Percentiles rank a stretch among this genome's conserved stretches.
Conservation (phyloP, 2,113 vertebrate species). For the Tachuris rubrigastra region DNA sequence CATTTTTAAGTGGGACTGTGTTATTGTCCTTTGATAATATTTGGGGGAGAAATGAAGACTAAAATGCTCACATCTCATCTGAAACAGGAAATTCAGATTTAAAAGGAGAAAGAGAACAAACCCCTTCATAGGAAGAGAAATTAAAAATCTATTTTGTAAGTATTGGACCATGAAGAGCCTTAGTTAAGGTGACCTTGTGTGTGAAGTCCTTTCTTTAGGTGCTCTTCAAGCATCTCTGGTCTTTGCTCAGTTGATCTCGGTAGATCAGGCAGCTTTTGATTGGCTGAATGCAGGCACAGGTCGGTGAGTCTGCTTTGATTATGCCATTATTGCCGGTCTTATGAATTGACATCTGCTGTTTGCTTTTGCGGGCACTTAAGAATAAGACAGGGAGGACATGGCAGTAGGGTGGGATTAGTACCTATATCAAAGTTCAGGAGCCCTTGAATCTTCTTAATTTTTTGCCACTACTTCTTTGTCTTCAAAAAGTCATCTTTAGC, state of each 20-base stretch:
- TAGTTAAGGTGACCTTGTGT: background rate
- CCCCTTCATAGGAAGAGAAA: background rate
- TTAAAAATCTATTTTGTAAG: background rate
- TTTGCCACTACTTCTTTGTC: background rate
- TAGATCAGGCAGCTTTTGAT: background rate
- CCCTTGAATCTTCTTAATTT: background rate
- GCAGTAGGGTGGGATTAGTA: background rate
- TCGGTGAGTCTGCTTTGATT: background rate
- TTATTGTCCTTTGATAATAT: background rate
- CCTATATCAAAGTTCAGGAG: background rate
- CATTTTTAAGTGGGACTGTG: background rate
- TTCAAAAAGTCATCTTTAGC: background rate
- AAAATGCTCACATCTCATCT: background rate
- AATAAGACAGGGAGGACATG: background rate
- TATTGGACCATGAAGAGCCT: background rate
- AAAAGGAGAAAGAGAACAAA: background rate
- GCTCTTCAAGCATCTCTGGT: background rate
- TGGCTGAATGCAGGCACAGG: background rate
- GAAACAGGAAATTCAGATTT: background rate
- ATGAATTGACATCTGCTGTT: background rate
- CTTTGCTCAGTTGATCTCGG: background rate
- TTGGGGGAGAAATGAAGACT: background rate
- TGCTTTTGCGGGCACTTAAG: background rate
- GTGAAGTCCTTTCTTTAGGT: background rate
- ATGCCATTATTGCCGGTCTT: background rate